Conservation (phyloP, 2,888 invertebrate genomes). For the Tipula unca region DNA sequence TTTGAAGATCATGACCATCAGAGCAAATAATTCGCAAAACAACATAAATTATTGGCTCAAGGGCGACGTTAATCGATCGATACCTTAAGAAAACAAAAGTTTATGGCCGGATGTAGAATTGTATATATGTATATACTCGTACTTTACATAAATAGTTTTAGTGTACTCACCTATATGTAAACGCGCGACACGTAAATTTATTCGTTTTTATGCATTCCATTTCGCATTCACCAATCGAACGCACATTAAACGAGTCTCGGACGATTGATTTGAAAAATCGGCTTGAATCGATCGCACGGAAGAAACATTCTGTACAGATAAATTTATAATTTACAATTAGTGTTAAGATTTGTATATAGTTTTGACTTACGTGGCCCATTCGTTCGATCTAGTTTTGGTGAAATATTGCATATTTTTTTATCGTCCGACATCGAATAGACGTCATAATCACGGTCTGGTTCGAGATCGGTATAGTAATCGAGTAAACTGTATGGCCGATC, state of each 20-base stretch:
- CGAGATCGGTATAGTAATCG: conserved; percentile 63
- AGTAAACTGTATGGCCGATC: conserved; percentile 59
- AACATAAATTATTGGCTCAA: conserved; percentile 14
- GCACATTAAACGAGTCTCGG: conserved; percentile 56
- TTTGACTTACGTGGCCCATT: conserved; percentile 29
- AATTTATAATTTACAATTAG: neutral
- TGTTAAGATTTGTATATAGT: neutral
- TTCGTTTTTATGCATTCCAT: conserved; percentile 64
- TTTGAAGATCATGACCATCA: neutral
- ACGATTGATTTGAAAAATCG: conserved; percentile 55
- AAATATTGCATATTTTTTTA: conserved; percentile 43
- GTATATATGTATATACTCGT: neutral
- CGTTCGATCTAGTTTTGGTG: conserved; percentile 38
- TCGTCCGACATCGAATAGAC: conserved; percentile 66
- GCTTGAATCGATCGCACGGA: conserved; percentile 67
- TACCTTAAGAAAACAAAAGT: neutral
- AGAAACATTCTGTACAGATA: conserved; percentile 62
- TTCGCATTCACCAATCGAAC: conserved; percentile 70
- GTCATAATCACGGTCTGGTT: conserved; percentile 67
- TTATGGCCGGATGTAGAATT: neutral
- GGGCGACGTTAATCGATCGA: neutral
- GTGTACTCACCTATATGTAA: conserved; percentile 56
- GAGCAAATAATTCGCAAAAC: neutral
- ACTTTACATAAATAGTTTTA: neutral
- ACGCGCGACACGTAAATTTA: conserved; percentile 70